phyloP scores from a whole-genome alignment of 2,888 invertebrate genomes.

The Sarcophaga caerulescens region DNA sequence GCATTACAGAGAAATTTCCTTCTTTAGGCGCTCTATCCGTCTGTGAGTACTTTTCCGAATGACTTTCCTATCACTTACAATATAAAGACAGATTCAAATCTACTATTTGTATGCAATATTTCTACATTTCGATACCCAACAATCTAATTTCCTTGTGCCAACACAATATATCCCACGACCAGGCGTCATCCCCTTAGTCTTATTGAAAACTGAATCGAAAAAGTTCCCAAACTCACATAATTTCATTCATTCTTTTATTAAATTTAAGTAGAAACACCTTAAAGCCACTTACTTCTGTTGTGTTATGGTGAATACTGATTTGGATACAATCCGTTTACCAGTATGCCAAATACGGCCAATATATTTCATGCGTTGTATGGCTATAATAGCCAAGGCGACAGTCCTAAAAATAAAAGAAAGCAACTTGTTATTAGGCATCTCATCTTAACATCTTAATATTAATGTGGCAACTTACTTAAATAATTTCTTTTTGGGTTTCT shows the following conservation, averaged over 20 bases:
- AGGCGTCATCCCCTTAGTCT: too few species aligned
- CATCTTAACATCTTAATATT: not conserved
- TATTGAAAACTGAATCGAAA: too few species aligned
- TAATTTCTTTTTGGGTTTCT: conserved; percentile 74
- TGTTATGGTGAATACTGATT: conserved; percentile 80
- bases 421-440: not conserved
- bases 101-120: too few species aligned
- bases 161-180: too few species aligned
- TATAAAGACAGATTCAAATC: too few species aligned
- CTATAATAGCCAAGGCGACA: conserved; percentile 83
- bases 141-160: too few species aligned
- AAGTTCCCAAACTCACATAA: too few species aligned
- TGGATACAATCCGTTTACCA: conserved; percentile 83
- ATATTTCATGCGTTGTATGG: conserved; percentile 86
- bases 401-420: conserved; percentile 80
- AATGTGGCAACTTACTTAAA: conserved; percentile 77
- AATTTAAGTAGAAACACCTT: not conserved
- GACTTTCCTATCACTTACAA: too few species aligned
- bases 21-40: too few species aligned
- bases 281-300: conserved; percentile 77
- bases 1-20: too few species aligned
- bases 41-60: too few species aligned
- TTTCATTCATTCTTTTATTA: not conserved
- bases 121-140: too few species aligned
- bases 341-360: conserved; percentile 85